Evolutionary conservation across 2,797 vertebrate genomes (phyloP).

Genomic region (Acipenser transmontanus): DNA sequence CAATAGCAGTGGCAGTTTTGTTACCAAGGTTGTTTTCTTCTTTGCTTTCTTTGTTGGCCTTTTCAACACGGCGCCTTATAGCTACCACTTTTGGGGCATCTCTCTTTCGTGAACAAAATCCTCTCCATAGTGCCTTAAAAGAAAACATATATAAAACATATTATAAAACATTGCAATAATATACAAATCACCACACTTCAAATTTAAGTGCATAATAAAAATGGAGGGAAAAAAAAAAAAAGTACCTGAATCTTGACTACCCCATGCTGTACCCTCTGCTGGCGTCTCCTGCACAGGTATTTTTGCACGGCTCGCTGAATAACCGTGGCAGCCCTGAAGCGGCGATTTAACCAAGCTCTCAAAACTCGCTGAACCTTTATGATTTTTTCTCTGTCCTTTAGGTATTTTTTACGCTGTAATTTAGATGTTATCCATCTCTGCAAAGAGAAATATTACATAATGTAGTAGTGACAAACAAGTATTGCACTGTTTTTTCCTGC

Average conservation of each 20-base stretch:
- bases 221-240: accelerated
- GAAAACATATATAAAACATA: too few species aligned
- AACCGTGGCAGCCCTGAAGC: conserved; percentile 53
- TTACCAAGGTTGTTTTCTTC: conserved; percentile 80
- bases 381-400: conserved; percentile 49
- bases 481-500: background rate
- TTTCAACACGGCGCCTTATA: conserved; percentile 61
- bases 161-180: too few species aligned
- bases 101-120: conserved; percentile 72
- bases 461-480: background rate
- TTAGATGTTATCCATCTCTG: conserved; percentile 73
- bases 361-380: conserved; percentile 42
- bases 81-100: conserved; percentile 60
- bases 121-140: conserved; percentile 86
- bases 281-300: conserved; percentile 53
- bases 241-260: conserved; percentile 76
- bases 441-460: background rate
- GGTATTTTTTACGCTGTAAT: conserved; percentile 54
- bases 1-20: conserved; percentile 75
- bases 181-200: too few species aligned
- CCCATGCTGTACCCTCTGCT: conserved; percentile 45
- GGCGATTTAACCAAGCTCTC: conserved; percentile 42
- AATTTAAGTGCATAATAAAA: background rate
- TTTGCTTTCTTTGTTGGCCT: conserved; percentile 51
- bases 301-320: conserved; percentile 54